phyloP scores from a whole-genome alignment of 2,888 invertebrate species.

The Meganola albula region DNA sequence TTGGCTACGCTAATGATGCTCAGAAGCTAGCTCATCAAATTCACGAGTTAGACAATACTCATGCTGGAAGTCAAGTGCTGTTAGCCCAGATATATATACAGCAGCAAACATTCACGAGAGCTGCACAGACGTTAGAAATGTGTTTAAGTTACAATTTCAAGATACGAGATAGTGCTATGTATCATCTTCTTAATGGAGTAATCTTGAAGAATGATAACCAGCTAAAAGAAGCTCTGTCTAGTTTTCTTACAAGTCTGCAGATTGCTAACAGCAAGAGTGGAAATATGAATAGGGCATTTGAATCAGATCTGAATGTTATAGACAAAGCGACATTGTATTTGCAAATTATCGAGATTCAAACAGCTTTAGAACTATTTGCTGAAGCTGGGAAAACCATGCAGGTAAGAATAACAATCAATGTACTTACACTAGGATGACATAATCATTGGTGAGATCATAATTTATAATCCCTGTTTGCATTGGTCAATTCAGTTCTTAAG shows the following conservation, averaged over 20 bases:
- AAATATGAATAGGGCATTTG: slow-evolving; percentile 45
- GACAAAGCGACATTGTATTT: slow-evolving; percentile 93
- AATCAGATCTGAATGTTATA: slow-evolving; percentile 76
- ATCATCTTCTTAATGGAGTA: slow-evolving; percentile 90
- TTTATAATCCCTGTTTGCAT: too few relatives aligned
- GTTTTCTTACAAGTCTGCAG: slow-evolving; percentile 85
- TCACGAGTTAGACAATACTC: slow-evolving; percentile 86
- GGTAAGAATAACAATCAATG: slow-evolving; percentile 44
- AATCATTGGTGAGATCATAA: too few relatives aligned
- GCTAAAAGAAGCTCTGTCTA: slow-evolving; percentile 83
- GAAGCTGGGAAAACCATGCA: slow-evolving; percentile 91
- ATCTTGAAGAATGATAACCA: slow-evolving; percentile 87
- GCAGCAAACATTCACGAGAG: slow-evolving; percentile 83
- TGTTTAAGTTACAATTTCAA: slow-evolving; percentile 95
- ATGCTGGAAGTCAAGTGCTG: slow-evolving; percentile 89
- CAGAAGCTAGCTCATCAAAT: slow-evolving; percentile 84
- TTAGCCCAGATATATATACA: slow-evolving; percentile 90
- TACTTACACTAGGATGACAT: too few relatives aligned
- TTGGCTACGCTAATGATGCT: slow-evolving; percentile 86
- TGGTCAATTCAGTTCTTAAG: too few relatives aligned
- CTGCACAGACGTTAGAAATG: slow-evolving; percentile 91
- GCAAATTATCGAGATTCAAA: slow-evolving; percentile 89
- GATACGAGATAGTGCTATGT: slow-evolving; percentile 93
- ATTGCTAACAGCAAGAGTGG: slow-evolving; percentile 72
- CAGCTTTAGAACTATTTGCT: slow-evolving; percentile 81